Evolutionary conservation across 2,797 vertebrate genomes (phyloP).

Genomic region (Parauchenoglanis ngamensis): DNA sequence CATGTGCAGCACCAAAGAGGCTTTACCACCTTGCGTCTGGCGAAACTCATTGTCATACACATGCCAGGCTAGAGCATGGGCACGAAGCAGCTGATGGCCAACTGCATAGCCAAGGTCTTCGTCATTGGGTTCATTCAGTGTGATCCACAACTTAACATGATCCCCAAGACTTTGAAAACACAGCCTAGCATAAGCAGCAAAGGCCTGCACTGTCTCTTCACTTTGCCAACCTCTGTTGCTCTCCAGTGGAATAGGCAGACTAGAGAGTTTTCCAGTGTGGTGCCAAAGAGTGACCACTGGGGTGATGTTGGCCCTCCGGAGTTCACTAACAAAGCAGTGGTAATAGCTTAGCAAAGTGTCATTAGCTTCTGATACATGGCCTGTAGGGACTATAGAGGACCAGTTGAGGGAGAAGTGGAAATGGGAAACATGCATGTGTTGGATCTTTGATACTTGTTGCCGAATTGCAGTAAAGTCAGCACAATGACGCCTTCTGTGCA

Average conservation of each 20-base stretch:
- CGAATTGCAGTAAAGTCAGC: conserved; percentile 83
- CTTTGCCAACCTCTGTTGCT: conserved; percentile 84
- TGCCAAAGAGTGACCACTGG: conserved; percentile 94
- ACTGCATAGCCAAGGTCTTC: conserved; percentile 83
- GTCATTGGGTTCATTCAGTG: conserved; percentile 87
- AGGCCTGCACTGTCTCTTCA: conserved; percentile 79
- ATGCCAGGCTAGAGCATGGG: conserved; percentile 88
- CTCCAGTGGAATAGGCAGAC: conserved; percentile 80
- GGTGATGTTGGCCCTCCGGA: conserved; percentile 84
- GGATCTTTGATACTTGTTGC: conserved; percentile 82
- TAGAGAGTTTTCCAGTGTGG: conserved; percentile 78
- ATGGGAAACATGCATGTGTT: conserved; percentile 80
- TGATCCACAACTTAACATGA: conserved; percentile 93
- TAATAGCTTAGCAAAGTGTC: conserved; percentile 86
- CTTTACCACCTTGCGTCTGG: conserved; percentile 81
- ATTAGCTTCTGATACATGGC: conserved; percentile 80
- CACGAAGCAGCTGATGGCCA: conserved; percentile 88
- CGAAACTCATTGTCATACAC: conserved; percentile 85
- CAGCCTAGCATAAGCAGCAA: conserved; percentile 85
- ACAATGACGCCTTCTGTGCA: conserved; percentile 74
- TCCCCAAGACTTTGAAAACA: conserved; percentile 86
- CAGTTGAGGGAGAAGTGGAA: conserved; percentile 95
- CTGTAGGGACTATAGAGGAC: conserved; percentile 86
- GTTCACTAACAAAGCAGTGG: conserved; percentile 85
- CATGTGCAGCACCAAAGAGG: conserved; percentile 89